Base-by-base conservation (phyloP, 2,797 vertebrate genomes). In the Acanthopagrus latus region DNA sequence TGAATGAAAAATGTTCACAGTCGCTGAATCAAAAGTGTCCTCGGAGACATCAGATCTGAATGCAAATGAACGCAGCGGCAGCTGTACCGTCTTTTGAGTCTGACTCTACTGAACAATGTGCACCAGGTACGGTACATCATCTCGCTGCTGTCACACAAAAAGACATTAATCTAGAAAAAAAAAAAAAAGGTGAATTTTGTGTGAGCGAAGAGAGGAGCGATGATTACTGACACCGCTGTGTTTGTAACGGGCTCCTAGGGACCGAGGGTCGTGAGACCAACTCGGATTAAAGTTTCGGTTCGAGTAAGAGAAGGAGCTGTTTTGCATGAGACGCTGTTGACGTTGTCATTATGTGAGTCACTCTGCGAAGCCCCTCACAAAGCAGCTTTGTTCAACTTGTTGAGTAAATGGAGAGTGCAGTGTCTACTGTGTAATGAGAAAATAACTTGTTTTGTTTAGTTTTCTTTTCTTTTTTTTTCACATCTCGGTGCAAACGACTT, bases 401-500 rank as follows among this genome's bases (percentile, higher is more conserved):
- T 62, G 60, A 54, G 33, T 47, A 55, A 48, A 60, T 58, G 12
- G 56, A 57, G 52, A 46, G 38, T 46, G 33, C 3, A 1, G 25
- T 3, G n/a, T 47, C 38, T 33, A 20, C 48, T 29, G 78, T 44
- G 27, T 23, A 16, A 73, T 5, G 18, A 67, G 46, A 52, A 46
- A 73, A 63, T 29, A 1, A 16, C 14, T 58, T 25, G 48, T 65
- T 80, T 76, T 33, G 20, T 82, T 66, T 38, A 10, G 33, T 7
- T 38, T n/a, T n/a, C n/a, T n/a, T n/a, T n/a, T n/a, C 3, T 7
- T 29, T 50, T 16, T 20, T 13, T 2, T 9, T 18, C 52, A 44
- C 63, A 14, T 69, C 18, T 44, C 8, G 9, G 12, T 41, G 23
- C 10, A 8, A n/a, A 69, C n/a, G 52, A 89, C 89, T 95, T 95